Percentiles rank a stretch among this genome's conserved stretches.
phyloP scores from a whole-genome alignment of 1,140 invertebrate genomes.

The Chrysoperla carnea region DNA sequence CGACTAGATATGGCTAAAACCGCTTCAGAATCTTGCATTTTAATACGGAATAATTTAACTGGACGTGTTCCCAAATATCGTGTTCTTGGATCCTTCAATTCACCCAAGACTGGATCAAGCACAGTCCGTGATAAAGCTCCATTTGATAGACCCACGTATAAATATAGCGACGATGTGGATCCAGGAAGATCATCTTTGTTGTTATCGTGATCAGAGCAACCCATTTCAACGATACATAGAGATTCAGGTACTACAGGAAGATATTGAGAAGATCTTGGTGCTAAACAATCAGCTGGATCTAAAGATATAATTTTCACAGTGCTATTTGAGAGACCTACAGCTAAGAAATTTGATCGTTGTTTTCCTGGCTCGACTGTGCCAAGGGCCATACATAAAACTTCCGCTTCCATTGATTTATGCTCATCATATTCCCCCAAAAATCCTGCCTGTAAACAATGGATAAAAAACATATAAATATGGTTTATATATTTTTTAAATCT shows the following conservation, averaged over 20 bases:
- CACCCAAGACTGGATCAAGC: constrained; percentile 90
- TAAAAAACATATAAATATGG: constrained; percentile 5
- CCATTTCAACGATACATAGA: constrained; percentile 86
- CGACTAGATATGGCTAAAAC: constrained; percentile 95
- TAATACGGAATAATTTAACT: constrained; percentile 90
- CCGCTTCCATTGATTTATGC: constrained; percentile 86
- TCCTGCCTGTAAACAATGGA: constrained; percentile 50
- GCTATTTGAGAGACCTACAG: constrained; percentile 90
- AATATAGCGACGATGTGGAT: constrained; percentile 61
- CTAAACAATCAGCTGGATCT: constrained; percentile 85
- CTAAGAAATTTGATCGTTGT: constrained; percentile 89
- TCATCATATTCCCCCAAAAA: constrained; percentile 98
- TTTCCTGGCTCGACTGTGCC: constrained; percentile 90
- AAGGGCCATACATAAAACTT: constrained; percentile 97
- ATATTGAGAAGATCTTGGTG: constrained; percentile 89
- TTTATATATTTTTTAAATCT: not conserved
- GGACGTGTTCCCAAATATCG: constrained; percentile 83
- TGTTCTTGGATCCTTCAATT: constrained; percentile 91
- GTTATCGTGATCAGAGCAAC: constrained; percentile 37
- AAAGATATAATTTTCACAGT: constrained; percentile 96
- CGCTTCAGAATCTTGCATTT: constrained; percentile 89
- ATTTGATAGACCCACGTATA: constrained; percentile 97
- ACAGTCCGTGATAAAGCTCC: constrained; percentile 91
- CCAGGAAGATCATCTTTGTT: constrained; percentile 30
- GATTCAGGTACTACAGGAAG: constrained; percentile 94